A percentile compares a stretch with the other conserved stretches of the same genome.
Conservation (phyloP, 2,797 vertebrate species). For the Hoplostethus atlanticus region DNA sequence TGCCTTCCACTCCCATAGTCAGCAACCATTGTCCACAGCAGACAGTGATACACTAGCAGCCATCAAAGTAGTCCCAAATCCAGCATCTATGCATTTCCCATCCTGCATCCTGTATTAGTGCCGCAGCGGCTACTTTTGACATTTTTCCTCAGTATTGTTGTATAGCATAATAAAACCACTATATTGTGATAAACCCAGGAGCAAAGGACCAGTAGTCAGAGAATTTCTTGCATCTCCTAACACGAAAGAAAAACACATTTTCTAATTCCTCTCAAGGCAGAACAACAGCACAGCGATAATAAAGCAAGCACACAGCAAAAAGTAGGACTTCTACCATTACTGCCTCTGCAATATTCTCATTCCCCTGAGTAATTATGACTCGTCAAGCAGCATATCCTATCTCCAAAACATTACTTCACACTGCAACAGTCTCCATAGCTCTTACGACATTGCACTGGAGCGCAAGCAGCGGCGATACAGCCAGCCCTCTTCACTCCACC, state of each 20-base stretch:
- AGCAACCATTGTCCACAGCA: not conserved
- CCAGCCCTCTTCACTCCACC: conserved; percentile 43
- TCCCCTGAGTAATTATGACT: conserved; percentile 44
- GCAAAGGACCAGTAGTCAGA: not conserved
- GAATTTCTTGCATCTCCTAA: not conserved
- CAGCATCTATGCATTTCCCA: conserved; percentile 8
- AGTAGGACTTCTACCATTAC: not conserved
- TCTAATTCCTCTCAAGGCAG: not conserved
- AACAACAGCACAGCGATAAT: not conserved
- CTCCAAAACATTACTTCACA: conserved; percentile 42
- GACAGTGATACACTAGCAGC: conserved; percentile 13
- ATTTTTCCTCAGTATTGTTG: not conserved
- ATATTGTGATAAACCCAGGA: not conserved
- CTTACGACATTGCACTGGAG: conserved; percentile 50
- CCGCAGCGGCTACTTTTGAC: conserved; percentile 7
- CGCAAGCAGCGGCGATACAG: conserved; percentile 34
- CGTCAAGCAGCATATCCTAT: conserved; percentile 23
- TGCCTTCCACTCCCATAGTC: conserved; percentile 11
- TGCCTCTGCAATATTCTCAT: conserved; percentile 5
- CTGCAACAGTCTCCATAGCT: conserved; percentile 45
- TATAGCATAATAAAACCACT: conserved; percentile 2
- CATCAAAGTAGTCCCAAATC: conserved; percentile 19
- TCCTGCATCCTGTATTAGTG: not conserved
- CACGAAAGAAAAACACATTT: not conserved
- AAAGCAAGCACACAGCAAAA: not conserved